Evolutionary conservation across 2,797 vertebrate species (phyloP).

Genomic region (Pseudomugil gertrudae): DNA sequence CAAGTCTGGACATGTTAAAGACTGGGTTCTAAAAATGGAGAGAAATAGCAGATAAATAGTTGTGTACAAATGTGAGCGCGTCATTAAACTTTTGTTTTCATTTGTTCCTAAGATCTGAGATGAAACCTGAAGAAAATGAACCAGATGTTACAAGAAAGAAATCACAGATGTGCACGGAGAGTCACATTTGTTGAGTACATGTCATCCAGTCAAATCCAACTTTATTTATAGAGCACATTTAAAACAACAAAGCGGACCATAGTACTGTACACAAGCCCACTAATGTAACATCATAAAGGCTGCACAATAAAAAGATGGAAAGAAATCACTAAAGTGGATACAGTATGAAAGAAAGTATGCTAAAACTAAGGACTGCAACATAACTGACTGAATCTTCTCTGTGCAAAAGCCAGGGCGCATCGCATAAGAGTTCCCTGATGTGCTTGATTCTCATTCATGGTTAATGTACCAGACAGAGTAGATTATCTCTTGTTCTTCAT

Average conservation of each 20-base stretch:
- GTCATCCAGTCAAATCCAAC: conserved; percentile 1
- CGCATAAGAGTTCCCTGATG: conserved; percentile 72
- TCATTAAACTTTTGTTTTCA: conserved; percentile 24
- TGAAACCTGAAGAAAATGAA: conserved; percentile 3
- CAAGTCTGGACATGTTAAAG: conserved; percentile 74
- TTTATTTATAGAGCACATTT: no score
- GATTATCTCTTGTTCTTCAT: conserved; percentile 74
- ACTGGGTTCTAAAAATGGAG: conserved; percentile 74
- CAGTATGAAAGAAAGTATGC: conserved; percentile 51
- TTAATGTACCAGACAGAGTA: conserved; percentile 84
- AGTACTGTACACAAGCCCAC: no score
- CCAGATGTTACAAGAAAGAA: conserved; percentile 13
- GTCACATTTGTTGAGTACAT: conserved; percentile 32
- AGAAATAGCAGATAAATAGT: conserved; percentile 70
- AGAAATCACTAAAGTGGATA: conserved; percentile 48
- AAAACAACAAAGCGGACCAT: no score
- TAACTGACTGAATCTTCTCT: conserved; percentile 73
- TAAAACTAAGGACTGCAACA: conserved; percentile 72
- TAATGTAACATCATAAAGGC: no score
- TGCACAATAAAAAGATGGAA: neutral
- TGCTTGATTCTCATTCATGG: conserved; percentile 81
- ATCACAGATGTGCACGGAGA: neutral
- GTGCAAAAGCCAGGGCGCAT: conserved; percentile 78
- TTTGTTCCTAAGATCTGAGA: neutral
- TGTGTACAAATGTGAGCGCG: conserved; percentile 74